Evolutionary conservation across 2,888 invertebrate genomes (phyloP), one percentile per base, ranked within the genome.

Genomic region (Caenorhabditis sp.): DNA sequence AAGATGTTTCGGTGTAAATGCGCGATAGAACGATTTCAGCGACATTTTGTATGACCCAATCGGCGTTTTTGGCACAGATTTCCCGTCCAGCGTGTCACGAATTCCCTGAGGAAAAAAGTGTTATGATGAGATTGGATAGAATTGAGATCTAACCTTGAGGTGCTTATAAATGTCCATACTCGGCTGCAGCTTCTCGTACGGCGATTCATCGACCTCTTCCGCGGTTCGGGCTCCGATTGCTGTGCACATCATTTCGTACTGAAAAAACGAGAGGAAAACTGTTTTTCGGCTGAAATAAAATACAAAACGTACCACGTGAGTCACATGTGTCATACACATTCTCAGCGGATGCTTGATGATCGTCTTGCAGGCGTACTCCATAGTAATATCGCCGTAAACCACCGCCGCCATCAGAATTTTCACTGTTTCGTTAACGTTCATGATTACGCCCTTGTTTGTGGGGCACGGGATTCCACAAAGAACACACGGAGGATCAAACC

Each of bases 371-470:
- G 59, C 59, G 37, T 27, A 5, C 9, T 46, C 37, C 1, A 37
- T 13, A 13, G 2, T 4, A 0, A 45, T 1, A 2, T 8, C 3
- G 0, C 32, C 37, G 9, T 15, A 32, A 0, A 37, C 1, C 2
- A 59, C 48, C 8, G 37, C 59, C 0, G 59, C 59, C 59, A 59
- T 59, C 7, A 59, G 22, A 17, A 59, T 22, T 22, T 59, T 59
- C 0, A 37, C 26, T 6, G 59, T n/a, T 3, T 59, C 46, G 26
- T 59, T 59, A 0, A 37, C 24, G 9, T 32, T 59, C 9, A 59
- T n/a, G 0, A 37, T 5, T 1, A 37, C 2, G 9, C 48, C 22
- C 9, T 9, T 37, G n/a, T 15, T 22, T 1, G 48, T 48, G 1
- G 48, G n/a, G 8, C 30, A 5, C 2, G 37, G 24, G 2, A 9